These are phyloP conservation scores for Peromyscus leucopus DNA, from an alignment of 2,113 vertebrate genomes.

Conservation along the genomic window DNA sequence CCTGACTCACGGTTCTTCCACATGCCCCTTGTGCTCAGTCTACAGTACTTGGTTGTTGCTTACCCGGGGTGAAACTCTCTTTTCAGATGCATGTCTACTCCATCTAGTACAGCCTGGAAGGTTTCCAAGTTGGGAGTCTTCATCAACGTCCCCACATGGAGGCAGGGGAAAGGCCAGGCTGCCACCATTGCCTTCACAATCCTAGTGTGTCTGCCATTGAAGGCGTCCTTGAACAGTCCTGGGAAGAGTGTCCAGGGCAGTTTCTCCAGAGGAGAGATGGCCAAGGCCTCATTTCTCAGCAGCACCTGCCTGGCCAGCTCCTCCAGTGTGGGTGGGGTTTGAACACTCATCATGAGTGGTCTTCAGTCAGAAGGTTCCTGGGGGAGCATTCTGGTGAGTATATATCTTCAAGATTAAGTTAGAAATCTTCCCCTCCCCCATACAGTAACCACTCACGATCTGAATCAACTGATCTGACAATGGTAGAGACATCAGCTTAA, in stretches of 20 bases:
- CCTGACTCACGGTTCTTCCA: fast-evolving
- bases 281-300: not conserved
- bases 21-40: fast-evolving
- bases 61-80: not conserved
- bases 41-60: not conserved
- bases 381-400: not conserved
- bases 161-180: not conserved
- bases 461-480: too few relatives aligned
- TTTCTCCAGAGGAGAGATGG: not conserved
- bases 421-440: too few relatives aligned
- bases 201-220: not conserved
- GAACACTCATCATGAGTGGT: not conserved
- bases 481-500: too few relatives aligned
- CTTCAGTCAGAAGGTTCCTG: not conserved
- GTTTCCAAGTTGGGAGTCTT: not conserved
- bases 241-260: not conserved
- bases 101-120: not conserved
- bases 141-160: not conserved
- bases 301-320: not conserved
- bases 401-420: too few relatives aligned
- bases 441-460: too few relatives aligned
- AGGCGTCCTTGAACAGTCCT: not conserved
- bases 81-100: fast-evolving
- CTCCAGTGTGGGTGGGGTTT: not conserved
- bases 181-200: not conserved